Base-by-base conservation (phyloP, 2,113 vertebrate genomes). In the Rhinoderma darwinii region DNA sequence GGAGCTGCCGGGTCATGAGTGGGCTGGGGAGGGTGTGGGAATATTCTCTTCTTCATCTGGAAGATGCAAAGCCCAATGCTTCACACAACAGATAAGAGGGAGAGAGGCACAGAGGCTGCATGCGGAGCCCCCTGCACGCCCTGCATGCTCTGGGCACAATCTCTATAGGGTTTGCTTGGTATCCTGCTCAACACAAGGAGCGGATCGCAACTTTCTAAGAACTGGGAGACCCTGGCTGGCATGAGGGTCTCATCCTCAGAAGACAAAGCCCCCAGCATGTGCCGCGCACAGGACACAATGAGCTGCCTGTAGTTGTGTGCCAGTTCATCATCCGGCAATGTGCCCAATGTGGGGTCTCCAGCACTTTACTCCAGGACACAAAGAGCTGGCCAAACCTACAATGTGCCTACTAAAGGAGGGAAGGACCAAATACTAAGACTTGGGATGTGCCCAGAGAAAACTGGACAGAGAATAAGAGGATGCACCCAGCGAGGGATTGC, bases 51-150 rank as follows among this genome's bases (percentile, higher is more conserved):
- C 77, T 81, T 81, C 77, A 87, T 82, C 63, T 56, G 44, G 63
- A 87, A 72, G 66, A 87, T 74, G 78, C 77, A 80, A 79, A 56
- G 84, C 59, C 68, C 72, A 51, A 76, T 30, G 75, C 77, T 80
- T 25, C 85, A 73, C 77, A 82, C 50, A 74, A 27, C 66, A 72
- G 85, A 73, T 73, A 39, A 59, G 77, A 51, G 47, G 50, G 15
- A 43, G 47, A 20, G 35, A 35, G 47, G 59, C 85, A 88, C 86
- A 86, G 88, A 89, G 91, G 92, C 37, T 91, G 93, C 91, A 43
- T 2, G 84, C 39, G 51, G 89, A 84, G 63, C 82, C 84, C 82
- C 59, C 32, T 30, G 85, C 41, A 44, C 50, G 12, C 15, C 32
- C 39, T n/a, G 35, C 15, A 8, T 43, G 78, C 82, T 1, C 43